A percentile compares a stretch with the other conserved stretches of the same genome.
phyloP scores from a whole-genome alignment of 2,113 vertebrate species.

The Tiliqua scincoides region DNA sequence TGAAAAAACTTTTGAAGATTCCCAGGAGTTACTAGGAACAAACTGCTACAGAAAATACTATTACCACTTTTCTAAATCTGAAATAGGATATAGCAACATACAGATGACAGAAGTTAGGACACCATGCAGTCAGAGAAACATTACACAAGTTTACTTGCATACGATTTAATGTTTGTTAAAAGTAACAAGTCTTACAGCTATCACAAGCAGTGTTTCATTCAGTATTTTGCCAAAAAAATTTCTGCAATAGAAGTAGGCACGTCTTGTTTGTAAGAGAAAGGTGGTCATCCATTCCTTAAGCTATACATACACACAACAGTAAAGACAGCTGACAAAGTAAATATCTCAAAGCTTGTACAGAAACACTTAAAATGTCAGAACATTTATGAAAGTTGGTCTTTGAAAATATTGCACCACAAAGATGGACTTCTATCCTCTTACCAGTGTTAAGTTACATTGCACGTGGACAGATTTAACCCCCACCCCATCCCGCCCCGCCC shows the following conservation, averaged over 20 bases:
- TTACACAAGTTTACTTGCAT: slow-evolving; percentile 56
- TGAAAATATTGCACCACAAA: slow-evolving; percentile 61
- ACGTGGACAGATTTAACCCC: slow-evolving; percentile 26
- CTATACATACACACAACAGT: slow-evolving; percentile 44
- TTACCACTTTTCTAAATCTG: neutral
- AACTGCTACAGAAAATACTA: neutral
- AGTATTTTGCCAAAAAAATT: slow-evolving; percentile 61
- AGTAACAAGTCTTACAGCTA: slow-evolving; percentile 59
- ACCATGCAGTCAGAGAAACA: neutral
- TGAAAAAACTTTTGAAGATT: too few relatives aligned
- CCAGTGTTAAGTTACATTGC: slow-evolving; percentile 38
- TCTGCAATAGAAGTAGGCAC: slow-evolving; percentile 66
- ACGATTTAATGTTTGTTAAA: slow-evolving; percentile 53
- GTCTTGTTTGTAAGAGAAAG: slow-evolving; percentile 59
- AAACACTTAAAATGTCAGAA: slow-evolving; percentile 60
- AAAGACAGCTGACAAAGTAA: slow-evolving; percentile 60
- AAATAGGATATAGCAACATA: rapidly evolving
- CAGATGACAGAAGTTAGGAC: neutral
- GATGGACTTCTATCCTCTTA: slow-evolving; percentile 49
- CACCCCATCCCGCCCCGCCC: slow-evolving; percentile 15
- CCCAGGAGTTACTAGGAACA: too few relatives aligned
- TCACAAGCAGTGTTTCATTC: slow-evolving; percentile 56
- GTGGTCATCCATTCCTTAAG: slow-evolving; percentile 60
- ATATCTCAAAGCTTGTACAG: slow-evolving; percentile 56
- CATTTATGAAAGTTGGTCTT: slow-evolving; percentile 53